Evolutionary conservation across 1,140 invertebrate species (phyloP).

Genomic region (Sinonovacula constricta): DNA sequence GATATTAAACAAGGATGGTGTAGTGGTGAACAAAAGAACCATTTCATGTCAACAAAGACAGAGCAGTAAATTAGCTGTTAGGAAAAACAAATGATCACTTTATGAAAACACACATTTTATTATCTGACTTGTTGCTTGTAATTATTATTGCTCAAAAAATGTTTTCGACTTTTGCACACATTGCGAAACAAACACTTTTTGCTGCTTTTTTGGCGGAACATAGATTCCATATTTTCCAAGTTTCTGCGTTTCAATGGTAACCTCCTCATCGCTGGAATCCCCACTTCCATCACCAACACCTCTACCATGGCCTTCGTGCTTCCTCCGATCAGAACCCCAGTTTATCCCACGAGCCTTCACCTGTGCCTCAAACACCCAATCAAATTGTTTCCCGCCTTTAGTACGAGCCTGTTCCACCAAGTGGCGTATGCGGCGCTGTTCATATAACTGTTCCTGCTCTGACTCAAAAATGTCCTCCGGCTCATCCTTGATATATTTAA

Average conservation of each 20-base stretch:
- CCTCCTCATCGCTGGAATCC: conserved; percentile 11
- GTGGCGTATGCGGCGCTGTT: conserved; percentile 39
- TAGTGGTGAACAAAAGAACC: too few relatives aligned
- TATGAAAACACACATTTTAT: too few relatives aligned
- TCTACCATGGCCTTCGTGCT: neutral
- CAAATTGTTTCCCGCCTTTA: conserved; percentile 43
- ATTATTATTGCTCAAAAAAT: conserved; percentile 9
- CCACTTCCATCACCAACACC: neutral
- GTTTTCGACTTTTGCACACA: conserved; percentile 20
- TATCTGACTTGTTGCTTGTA: neutral
- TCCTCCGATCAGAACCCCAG: conserved; percentile 3
- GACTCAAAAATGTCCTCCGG: conserved; percentile 1
- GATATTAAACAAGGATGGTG: too few relatives aligned
- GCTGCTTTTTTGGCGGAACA: conserved; percentile 9
- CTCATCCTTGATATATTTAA: conserved; percentile 30
- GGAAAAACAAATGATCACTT: too few relatives aligned
- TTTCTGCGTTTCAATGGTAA: conserved; percentile 1
- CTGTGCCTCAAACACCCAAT: conserved; percentile 47
- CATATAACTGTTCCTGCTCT: conserved; percentile 38
- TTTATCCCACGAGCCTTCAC: conserved; percentile 11
- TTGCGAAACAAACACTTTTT: conserved; percentile 1
- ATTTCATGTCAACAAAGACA: too few relatives aligned
- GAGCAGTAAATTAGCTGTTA: too few relatives aligned
- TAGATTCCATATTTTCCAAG: conserved; percentile 37
- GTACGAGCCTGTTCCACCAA: conserved; percentile 43